A percentile compares a stretch with the other conserved stretches of the same genome.
phyloP scores from a whole-genome alignment of 2,113 vertebrate species.

The Oxyruncus cristatus region DNA sequence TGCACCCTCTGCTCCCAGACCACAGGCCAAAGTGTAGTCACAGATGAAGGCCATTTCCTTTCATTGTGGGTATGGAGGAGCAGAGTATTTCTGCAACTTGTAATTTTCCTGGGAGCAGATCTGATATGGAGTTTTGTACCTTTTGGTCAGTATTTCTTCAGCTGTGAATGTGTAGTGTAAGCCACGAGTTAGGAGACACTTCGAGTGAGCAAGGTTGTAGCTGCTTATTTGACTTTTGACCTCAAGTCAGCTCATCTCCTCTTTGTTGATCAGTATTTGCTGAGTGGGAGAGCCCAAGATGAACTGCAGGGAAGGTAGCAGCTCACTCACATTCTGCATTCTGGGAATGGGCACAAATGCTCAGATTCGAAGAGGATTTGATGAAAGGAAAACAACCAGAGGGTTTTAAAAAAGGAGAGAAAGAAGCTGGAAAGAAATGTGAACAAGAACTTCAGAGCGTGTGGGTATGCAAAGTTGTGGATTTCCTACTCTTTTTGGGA shows the following conservation, averaged over 20 bases:
- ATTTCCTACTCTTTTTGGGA: background rate
- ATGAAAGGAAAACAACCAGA: background rate
- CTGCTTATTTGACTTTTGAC: background rate
- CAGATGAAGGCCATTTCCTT: background rate
- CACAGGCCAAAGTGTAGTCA: no score
- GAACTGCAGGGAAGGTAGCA: background rate
- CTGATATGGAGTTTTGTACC: fast-evolving
- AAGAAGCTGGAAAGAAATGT: background rate
- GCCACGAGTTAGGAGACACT: background rate
- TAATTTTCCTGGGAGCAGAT: background rate
- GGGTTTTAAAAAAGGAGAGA: background rate
- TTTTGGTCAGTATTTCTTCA: background rate
- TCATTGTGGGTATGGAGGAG: background rate
- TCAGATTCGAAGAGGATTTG: background rate
- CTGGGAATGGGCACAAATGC: background rate
- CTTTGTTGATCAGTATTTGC: background rate
- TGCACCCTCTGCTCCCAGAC: background rate
- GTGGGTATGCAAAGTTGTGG: background rate
- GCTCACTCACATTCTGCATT: background rate
- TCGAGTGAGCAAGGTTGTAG: background rate
- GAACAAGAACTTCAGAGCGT: background rate
- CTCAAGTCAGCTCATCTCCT: background rate
- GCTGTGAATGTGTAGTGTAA: background rate
- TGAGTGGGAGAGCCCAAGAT: background rate
- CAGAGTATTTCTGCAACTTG: background rate